Conservation (phyloP, 2,113 vertebrate species). For the Serranochromis macrocephalus region DNA sequence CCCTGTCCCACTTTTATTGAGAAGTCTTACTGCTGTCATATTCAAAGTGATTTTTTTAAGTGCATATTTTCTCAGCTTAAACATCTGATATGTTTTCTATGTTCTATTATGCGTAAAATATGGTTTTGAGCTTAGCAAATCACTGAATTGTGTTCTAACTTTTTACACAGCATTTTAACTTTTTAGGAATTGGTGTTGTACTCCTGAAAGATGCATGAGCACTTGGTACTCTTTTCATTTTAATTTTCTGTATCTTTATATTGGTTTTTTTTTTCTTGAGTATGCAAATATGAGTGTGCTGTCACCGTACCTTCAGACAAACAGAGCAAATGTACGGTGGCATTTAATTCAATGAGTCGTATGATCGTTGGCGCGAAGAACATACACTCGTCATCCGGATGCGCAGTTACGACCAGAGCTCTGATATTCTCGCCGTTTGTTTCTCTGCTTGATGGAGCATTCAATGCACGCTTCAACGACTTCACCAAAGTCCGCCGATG, state of each 20-base stretch:
- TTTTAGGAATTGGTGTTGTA: background rate
- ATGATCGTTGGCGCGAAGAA: constrained; percentile 90
- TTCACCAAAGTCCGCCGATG: background rate
- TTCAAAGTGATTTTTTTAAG: background rate
- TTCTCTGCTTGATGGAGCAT: background rate
- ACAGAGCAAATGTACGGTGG: constrained; percentile 78
- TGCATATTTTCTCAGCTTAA: background rate
- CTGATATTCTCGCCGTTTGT: background rate
- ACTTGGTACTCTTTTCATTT: background rate
- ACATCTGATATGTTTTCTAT: background rate
- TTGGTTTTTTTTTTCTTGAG: background rate
- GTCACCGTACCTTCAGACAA: constrained; percentile 83
- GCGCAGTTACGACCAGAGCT: constrained; percentile 83
- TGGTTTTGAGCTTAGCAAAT: background rate
- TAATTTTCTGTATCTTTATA: background rate
- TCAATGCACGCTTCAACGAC: background rate
- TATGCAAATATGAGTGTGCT: background rate
- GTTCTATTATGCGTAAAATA: background rate
- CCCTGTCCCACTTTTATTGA: background rate
- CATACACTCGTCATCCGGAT: constrained; percentile 95
- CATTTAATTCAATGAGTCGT: constrained; percentile 65
- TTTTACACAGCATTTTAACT: background rate
- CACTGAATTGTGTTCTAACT: background rate
- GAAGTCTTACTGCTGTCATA: background rate
- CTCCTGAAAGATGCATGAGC: background rate